A percentile compares a stretch with the other conserved stretches of the same genome.
Conservation (phyloP, 2,888 invertebrate genomes). For the Bedellia somnulentella region DNA sequence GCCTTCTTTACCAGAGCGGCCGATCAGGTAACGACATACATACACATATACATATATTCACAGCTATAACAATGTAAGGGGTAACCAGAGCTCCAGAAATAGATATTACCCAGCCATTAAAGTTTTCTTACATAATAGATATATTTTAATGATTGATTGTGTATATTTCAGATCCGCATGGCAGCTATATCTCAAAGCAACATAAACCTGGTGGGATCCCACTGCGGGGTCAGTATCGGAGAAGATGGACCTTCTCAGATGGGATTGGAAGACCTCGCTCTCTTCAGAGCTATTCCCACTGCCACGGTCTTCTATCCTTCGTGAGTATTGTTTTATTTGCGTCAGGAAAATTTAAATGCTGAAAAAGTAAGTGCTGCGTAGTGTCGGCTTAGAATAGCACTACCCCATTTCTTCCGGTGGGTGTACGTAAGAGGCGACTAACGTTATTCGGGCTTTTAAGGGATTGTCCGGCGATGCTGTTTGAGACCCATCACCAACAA, state of each 20-base stretch:
- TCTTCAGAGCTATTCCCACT: conserved; percentile 91
- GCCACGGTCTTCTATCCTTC: conserved; percentile 76
- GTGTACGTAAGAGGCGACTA: no score
- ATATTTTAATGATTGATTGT: not conserved
- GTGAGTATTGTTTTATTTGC: no score
- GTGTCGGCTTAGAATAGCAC: no score
- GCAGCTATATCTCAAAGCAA: conserved; percentile 98
- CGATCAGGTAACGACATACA: conserved; percentile 73
- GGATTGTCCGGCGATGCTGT: no score
- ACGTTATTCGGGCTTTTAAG: no score
- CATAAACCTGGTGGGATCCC: conserved; percentile 94
- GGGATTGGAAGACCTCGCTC: conserved; percentile 97
- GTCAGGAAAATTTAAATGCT: not conserved
- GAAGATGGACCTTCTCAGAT: conserved; percentile 99
- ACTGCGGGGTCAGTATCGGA: conserved; percentile 97
- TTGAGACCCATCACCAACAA: no score
- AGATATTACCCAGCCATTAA: not conserved
- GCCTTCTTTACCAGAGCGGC: conserved; percentile 96
- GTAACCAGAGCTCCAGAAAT: not conserved
- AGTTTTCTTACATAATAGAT: not conserved
- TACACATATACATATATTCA: no score
- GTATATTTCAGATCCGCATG: conserved; percentile 81
- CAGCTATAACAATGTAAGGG: no score
- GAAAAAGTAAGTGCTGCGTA: no score
- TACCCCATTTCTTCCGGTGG: no score